phyloP scores from a whole-genome alignment of 1,140 invertebrate species.

The Metaphire vulgaris region DNA sequence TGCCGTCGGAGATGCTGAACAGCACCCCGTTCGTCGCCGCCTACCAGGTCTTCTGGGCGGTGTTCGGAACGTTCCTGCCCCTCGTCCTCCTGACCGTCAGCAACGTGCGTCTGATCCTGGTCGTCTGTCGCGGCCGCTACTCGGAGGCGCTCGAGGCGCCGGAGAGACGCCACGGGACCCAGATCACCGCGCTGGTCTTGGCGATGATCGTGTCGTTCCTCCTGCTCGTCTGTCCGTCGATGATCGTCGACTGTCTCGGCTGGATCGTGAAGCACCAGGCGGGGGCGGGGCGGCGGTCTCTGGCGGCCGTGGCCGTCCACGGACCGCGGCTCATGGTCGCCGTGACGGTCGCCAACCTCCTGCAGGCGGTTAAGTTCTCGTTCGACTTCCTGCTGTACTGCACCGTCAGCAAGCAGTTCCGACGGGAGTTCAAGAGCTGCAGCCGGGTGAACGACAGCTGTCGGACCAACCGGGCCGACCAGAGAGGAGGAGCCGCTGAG shows the following conservation, averaged over 20 bases:
- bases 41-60: constrained; percentile 16
- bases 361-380: constrained; percentile 30
- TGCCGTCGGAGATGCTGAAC: neutral
- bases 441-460: neutral
- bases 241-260: constrained; percentile 16
- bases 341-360: constrained; percentile 21
- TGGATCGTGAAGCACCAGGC: neutral
- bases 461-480: no score
- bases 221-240: constrained; percentile 29
- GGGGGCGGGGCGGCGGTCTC: no score
- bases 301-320: neutral
- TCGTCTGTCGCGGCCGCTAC: neutral
- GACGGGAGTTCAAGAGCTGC: neutral
- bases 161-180: neutral
- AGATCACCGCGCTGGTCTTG: constrained; percentile 19
- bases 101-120: constrained; percentile 24
- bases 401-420: constrained; percentile 18
- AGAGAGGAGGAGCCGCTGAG: no score
- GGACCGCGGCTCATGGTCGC: neutral
- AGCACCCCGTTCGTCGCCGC: neutral
- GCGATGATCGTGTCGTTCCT: constrained; percentile 22
- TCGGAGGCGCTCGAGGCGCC: neutral
- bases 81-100: constrained; percentile 24
- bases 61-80: constrained; percentile 19
- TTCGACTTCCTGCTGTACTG: constrained; percentile 30